Conservation (phyloP, 2,113 vertebrate genomes). For the Symphodus melops region DNA sequence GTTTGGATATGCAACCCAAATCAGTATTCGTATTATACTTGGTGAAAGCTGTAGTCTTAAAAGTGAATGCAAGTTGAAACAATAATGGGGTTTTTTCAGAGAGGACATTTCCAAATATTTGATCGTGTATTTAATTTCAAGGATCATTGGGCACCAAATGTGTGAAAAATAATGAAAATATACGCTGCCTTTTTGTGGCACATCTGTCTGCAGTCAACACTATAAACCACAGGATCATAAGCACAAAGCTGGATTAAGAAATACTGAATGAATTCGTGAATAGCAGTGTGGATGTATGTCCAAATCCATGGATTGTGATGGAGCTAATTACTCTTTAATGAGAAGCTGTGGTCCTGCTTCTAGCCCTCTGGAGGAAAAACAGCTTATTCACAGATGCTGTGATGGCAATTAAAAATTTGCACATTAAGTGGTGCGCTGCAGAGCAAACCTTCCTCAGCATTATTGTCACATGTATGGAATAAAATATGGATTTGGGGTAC, state of each 20-base stretch:
- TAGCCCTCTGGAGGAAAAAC: constrained; percentile 28
- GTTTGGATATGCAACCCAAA: neutral
- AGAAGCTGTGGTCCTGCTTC: constrained; percentile 27
- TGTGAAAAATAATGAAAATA: neutral
- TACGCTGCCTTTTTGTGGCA: neutral
- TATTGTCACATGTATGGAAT: neutral
- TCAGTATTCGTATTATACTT: no score
- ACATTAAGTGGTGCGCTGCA: neutral
- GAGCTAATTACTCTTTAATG: constrained; percentile 53
- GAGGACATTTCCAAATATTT: neutral
- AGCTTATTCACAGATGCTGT: constrained; percentile 24
- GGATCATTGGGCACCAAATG: neutral
- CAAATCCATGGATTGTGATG: constrained; percentile 18
- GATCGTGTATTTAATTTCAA: neutral
- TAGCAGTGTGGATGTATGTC: constrained; percentile 20
- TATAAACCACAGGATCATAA: no score
- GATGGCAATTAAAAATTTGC: constrained; percentile 18
- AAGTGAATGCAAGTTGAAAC: no score
- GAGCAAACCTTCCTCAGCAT: neutral
- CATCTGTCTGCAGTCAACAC: no score
- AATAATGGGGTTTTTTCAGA: no score
- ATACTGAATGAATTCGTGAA: constrained; percentile 19
- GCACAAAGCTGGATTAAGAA: constrained; percentile 21
- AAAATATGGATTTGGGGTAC: neutral
- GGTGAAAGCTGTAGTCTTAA: no score